Conservation (phyloP, 1,140 invertebrate species). For the Liolophura sinensis region DNA sequence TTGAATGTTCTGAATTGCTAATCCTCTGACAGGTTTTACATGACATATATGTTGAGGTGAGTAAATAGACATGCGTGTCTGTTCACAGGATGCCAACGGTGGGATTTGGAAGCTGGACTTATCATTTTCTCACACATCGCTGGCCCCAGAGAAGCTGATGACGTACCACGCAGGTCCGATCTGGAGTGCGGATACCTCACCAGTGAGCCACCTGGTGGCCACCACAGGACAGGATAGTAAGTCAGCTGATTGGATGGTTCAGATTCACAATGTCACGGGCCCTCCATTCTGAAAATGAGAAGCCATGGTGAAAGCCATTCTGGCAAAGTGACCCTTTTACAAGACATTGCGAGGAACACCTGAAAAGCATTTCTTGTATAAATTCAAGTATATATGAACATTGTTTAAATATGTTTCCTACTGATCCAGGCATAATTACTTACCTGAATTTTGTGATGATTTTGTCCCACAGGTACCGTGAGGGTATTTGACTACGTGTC, state of each 20-base stretch:
- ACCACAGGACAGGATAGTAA: conserved; percentile 71
- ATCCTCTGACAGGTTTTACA: no score
- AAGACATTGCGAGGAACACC: no score
- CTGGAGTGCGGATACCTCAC: conserved; percentile 68
- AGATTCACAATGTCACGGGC: no score
- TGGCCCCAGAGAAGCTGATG: conserved; percentile 67
- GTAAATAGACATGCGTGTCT: neutral
- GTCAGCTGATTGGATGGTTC: conserved; percentile 16
- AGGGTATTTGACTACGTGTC: conserved; percentile 72
- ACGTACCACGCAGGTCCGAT: conserved; percentile 77
- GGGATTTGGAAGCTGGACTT: conserved; percentile 81
- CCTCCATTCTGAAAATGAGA: no score
- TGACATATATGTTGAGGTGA: no score
- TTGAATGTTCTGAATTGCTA: no score
- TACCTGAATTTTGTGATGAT: neutral
- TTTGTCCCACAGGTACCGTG: conserved; percentile 59
- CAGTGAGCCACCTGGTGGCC: conserved; percentile 70
- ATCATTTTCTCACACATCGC: conserved; percentile 65
- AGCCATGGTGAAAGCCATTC: no score
- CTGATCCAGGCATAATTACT: no score
- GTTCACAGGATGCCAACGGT: conserved; percentile 74
- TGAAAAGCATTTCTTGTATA: no score
- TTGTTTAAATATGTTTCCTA: no score
- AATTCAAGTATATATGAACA: no score
- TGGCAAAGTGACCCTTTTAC: no score